Base-by-base conservation (phyloP, 1,140 invertebrate species). In the Schlechtendalia chinensis region DNA sequence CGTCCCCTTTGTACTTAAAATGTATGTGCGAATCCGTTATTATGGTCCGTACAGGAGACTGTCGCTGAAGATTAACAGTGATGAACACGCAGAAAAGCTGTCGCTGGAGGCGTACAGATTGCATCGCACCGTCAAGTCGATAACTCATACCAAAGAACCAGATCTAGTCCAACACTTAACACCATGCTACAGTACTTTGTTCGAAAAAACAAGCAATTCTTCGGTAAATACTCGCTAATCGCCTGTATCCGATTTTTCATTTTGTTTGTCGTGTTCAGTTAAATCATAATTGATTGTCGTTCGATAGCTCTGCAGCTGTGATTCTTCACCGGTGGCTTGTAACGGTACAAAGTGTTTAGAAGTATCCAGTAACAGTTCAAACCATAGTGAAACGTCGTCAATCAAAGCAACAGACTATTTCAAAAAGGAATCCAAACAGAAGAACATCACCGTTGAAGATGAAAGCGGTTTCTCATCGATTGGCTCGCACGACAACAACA, bases 401-500 rank as follows among this genome's bases (percentile, higher is more conserved):
- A 80, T 56, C 19, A 82, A 54, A n/a, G 45, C 24, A 53, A 53
- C 58, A 5, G 56, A 69, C n/a, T 65, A 69, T 32, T 61, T 19
- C 63, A 59, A 63, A 50, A 80, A 71, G 19, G 63, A 63, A 24
- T 29, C 17, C 19, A 80, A 77, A 29, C 53, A 29, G 4, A 81
- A 81, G 16, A 45, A 39, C 74, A 61, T 61, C 29, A 27, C 47
- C 4, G 19, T 80, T 56, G 92, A 94, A 84, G 92, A 93, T 82
- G 92, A 94, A 84, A 93, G 92, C 83, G 93, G 93, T 17, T 94
- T 94, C 84, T 93, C 92, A 17, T 93, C 92, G 4, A 91, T 93
- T 87, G 93, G 90, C 84, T 93, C 92, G 5, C 93, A 93, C 83
- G 92, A 93, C 85, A 92, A 93, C 83, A 89, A 92, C 24, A 89